Conservation (phyloP, 1,140 invertebrate genomes). For the Cyphomyrmex costatus region DNA sequence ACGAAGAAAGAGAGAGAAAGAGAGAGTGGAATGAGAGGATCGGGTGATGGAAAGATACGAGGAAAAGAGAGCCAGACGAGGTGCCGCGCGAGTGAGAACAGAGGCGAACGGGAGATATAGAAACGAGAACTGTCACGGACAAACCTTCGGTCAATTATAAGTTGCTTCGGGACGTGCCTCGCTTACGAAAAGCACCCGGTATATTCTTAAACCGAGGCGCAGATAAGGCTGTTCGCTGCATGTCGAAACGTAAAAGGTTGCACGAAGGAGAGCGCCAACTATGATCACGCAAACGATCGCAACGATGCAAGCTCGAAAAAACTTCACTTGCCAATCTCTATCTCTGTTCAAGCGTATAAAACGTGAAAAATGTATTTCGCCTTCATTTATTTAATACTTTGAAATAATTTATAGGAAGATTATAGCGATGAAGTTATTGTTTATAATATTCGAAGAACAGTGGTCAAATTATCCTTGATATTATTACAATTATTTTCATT, state of each 20-base stretch:
- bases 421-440: not conserved
- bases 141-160: slow-evolving; percentile 83
- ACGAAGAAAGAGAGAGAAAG: slow-evolving; percentile 64
- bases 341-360: not conserved
- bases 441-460: not conserved
- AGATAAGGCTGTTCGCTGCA: slow-evolving; percentile 40
- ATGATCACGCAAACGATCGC: not conserved
- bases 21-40: slow-evolving; percentile 14
- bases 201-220: slow-evolving; percentile 50
- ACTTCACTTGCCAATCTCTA: not conserved
- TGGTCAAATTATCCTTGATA: no score
- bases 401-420: not conserved
- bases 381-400: not conserved
- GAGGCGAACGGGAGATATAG: slow-evolving; percentile 58
- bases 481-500: no score
- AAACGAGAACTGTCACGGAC: slow-evolving; percentile 79
- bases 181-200: slow-evolving; percentile 61
- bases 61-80: not conserved
- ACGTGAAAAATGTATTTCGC: not conserved
- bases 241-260: slow-evolving; percentile 30
- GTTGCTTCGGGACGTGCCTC: slow-evolving; percentile 77
- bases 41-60: slow-evolving; percentile 31
- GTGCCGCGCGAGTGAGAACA: slow-evolving; percentile 1
- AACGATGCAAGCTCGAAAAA: not conserved
- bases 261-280: not conserved